Percentiles rank a stretch among this genome's conserved stretches.
These are phyloP conservation scores for Prietella phreatophila DNA, from an alignment of 2,113 vertebrate genomes.

Conservation along the genomic window DNA sequence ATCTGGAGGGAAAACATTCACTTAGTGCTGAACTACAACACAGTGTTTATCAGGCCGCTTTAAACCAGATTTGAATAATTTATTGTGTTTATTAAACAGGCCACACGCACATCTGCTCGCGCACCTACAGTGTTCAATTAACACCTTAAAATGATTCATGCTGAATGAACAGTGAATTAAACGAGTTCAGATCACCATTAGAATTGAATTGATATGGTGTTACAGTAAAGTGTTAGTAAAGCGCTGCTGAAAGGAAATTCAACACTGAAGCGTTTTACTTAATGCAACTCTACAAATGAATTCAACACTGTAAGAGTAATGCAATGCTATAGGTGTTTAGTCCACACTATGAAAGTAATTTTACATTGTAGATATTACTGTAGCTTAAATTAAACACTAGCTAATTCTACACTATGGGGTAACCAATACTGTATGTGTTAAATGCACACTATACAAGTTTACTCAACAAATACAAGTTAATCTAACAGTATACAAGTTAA, in stretches of 20 bases:
- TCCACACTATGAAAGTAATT: not conserved
- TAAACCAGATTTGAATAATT: not conserved
- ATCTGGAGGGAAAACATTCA: not conserved
- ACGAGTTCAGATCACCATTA: not conserved
- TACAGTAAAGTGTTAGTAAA: not conserved
- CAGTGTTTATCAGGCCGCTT: not conserved
- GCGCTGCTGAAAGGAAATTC: not conserved
- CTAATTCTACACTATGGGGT: not conserved
- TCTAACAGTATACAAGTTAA: not conserved
- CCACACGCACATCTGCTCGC: not conserved
- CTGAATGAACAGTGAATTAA: not conserved
- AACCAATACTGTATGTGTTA: not conserved
- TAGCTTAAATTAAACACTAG: not conserved
- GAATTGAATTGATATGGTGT: not conserved
- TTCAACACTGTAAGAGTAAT: not conserved
- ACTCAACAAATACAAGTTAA: not conserved
- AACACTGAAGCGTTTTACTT: not conserved
- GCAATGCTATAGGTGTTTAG: not conserved
- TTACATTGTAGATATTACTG: not conserved
- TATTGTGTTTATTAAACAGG: constrained; percentile 3
- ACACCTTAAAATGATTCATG: not conserved
- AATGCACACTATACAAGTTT: not conserved
- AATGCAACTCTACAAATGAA: not conserved
- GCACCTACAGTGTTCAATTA: not conserved
- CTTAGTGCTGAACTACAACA: not conserved